phyloP scores from a whole-genome alignment of 2,888 invertebrate species.

The Drosophila acutilabella region DNA sequence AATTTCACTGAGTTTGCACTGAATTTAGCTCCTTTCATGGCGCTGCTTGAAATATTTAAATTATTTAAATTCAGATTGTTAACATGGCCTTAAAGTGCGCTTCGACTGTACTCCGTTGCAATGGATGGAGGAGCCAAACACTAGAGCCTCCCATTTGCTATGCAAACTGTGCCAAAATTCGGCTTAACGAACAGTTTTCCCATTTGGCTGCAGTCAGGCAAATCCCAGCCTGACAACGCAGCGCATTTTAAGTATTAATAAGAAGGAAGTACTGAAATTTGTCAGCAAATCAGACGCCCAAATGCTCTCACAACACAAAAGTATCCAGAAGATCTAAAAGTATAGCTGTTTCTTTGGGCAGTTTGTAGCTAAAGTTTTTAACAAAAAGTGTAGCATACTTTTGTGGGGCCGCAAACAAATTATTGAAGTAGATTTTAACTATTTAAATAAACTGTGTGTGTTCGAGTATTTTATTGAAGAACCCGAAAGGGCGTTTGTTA shows the following conservation, averaged over 20 bases:
- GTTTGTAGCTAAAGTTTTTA: background rate
- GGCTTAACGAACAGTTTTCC: slow-evolving; percentile 55
- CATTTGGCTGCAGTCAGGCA: slow-evolving; percentile 65
- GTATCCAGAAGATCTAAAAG: background rate
- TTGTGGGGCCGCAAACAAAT: background rate
- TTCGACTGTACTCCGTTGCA: slow-evolving; percentile 8
- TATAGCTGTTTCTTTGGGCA: background rate
- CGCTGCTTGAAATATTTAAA: background rate
- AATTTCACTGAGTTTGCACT: background rate
- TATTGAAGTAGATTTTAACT: background rate
- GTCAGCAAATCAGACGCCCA: background rate
- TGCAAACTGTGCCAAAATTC: slow-evolving; percentile 60
- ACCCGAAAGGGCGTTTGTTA: background rate
- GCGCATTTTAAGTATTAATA: slow-evolving; percentile 69
- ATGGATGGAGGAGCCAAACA: slow-evolving; percentile 2
- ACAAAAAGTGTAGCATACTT: background rate
- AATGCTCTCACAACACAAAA: slow-evolving; percentile 23
- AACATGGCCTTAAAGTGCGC: slow-evolving; percentile 24
- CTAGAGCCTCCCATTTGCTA: slow-evolving; percentile 47
- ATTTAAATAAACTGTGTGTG: background rate
- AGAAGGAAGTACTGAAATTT: slow-evolving; percentile 15
- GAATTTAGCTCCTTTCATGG: background rate
- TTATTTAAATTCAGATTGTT: slow-evolving; percentile 21
- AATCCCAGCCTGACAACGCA: slow-evolving; percentile 72
- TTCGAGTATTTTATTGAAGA: background rate